Base-by-base conservation (phyloP, 1,140 invertebrate genomes). In the Meloidogyne floridensis region DNA sequence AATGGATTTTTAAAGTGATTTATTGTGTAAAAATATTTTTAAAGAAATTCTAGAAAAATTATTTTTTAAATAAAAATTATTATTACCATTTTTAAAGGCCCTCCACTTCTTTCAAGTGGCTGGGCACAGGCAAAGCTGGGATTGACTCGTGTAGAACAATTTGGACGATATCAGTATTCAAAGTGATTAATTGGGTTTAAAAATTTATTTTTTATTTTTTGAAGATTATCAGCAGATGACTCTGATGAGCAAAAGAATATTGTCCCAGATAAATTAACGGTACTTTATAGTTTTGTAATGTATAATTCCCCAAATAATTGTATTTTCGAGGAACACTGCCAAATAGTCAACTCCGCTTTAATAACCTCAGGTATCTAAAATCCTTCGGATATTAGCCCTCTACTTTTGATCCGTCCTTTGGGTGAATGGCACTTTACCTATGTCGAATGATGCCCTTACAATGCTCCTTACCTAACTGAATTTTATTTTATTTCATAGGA, bases 11-110 rank as follows among this genome's bases (percentile, higher is more conserved):
- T 59, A 65, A 65, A 65, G 42, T 42, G 73, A 43, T 69, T 81
- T 43, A 32, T 81, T 56, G 8, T 47, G 7, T 20, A 81, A 81
- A n/a, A 83, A 86, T 53, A 77, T 81, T 72, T 85, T 84, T 42
- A 84, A 83, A 65, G n/a, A 65, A 65, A n/a, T 65, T 32, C 32
- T 18, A 65, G 15, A n/a, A 65, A 65, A 65, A n/a, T 47, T 6
- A 65, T 65, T 65, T 65, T 65, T n/a, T n/a, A 65, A n/a, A 7
- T 3, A 65, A n/a, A n/a, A n/a, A 65, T 65, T 18, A 15, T 51
- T 80, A n/a, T 72, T 85, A 13, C 56, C 80, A 32, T 20, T 32
- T 56, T 43, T 42, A 43, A 47, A 77, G 59, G 70, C 6, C 42
- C 53, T 18, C 82, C 53, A 11, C 83, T 75, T 72, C 85, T 77